Evolutionary conservation across 2,113 vertebrate genomes (phyloP).

Genomic region (Acrocephalus arundinaceus): DNA sequence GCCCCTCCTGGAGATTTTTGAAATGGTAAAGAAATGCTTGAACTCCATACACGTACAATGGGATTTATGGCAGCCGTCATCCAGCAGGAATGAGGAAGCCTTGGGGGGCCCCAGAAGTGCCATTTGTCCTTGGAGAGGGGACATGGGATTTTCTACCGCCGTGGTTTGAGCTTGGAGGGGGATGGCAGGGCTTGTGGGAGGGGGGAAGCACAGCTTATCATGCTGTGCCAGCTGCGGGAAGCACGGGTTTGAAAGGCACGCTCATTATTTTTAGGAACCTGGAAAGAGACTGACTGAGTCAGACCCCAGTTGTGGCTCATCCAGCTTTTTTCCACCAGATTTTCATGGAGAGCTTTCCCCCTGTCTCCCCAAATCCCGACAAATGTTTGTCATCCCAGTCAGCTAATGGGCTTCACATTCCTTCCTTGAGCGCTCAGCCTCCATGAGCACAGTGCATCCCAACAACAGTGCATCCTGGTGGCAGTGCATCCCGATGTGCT

Average conservation of each 20-base stretch:
- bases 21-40: neutral
- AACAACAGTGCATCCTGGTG: neutral
- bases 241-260: neutral
- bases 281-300: neutral
- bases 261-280: neutral
- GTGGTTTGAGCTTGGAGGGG: neutral
- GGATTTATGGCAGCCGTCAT: neutral
- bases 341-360: neutral
- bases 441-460: neutral
- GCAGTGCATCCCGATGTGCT: fast-evolving
- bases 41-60: neutral
- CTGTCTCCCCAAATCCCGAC: fast-evolving
- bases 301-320: neutral
- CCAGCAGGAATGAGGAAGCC: constrained; percentile 29
- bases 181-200: neutral
- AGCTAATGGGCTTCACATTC: fast-evolving
- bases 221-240: neutral
- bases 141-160: neutral
- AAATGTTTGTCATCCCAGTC: neutral
- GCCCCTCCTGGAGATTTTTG: neutral
- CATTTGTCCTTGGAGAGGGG: neutral
- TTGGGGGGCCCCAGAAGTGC: neutral
- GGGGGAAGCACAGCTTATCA: neutral
- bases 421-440: neutral
- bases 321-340: neutral